Percentiles rank a stretch among this genome's conserved stretches.
Conservation (phyloP, 2,113 vertebrate genomes). For the Butorides virescens region DNA sequence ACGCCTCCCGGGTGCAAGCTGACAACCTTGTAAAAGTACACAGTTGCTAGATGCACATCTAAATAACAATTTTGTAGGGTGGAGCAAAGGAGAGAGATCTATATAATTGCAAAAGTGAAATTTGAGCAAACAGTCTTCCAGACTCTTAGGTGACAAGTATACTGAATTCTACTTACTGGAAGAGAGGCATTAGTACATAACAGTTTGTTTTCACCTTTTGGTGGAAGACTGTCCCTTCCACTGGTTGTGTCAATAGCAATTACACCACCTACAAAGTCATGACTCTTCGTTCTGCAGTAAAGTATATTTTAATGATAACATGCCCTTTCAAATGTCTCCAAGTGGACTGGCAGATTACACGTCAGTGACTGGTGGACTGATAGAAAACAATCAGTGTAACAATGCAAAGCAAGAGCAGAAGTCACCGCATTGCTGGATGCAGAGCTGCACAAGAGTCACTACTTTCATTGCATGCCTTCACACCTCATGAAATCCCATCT, state of each 20-base stretch:
- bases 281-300: background rate
- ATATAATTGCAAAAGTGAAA: background rate
- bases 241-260: background rate
- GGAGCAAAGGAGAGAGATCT: background rate
- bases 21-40: background rate
- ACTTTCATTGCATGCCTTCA: background rate
- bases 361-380: background rate
- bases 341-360: background rate
- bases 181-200: background rate
- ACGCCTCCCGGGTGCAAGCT: background rate
- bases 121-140: background rate
- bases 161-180: background rate
- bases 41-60: accelerated
- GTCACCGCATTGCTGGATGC: background rate
- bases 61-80: background rate
- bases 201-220: background rate
- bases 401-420: background rate
- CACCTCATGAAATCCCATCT: conserved; percentile 6
- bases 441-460: background rate
- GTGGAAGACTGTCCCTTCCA: background rate
- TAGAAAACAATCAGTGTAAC: background rate
- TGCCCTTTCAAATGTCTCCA: background rate
- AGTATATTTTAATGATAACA: background rate
- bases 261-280: background rate
- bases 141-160: background rate